These are phyloP conservation scores for Triplophysa bombifrons DNA, from an alignment of 2,797 vertebrate species.

Conservation along the genomic window DNA sequence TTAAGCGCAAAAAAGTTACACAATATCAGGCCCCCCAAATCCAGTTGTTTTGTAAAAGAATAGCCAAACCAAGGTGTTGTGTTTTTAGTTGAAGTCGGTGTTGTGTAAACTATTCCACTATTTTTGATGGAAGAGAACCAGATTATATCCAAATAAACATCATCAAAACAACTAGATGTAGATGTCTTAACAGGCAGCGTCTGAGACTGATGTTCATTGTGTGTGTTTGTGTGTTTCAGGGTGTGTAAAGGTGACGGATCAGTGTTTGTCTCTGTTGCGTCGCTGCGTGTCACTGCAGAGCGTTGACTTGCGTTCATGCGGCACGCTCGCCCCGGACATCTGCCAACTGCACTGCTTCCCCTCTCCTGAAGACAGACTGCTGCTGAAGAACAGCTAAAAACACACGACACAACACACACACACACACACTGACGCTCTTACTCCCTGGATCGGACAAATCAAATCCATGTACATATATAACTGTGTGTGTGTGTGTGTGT, in stretches of 20 bases:
- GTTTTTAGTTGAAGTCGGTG: no score
- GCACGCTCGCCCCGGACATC: constrained; percentile 81
- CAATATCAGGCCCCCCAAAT: no score
- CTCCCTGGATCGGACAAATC: constrained; percentile 58
- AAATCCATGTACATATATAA: constrained; percentile 74
- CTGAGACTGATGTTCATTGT: not conserved
- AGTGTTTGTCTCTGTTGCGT: constrained; percentile 82
- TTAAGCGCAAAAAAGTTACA: no score
- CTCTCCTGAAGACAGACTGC: constrained; percentile 81
- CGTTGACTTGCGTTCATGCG: constrained; percentile 86
- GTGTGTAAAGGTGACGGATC: constrained; percentile 87
- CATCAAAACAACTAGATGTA: no score
- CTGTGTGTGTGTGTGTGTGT: constrained; percentile 63
- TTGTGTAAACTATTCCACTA: no score
- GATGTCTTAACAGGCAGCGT: no score
- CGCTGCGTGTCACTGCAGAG: constrained; percentile 84
- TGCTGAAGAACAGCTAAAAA: constrained; percentile 88
- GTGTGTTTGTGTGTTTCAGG: constrained; percentile 67
- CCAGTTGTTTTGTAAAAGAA: no score
- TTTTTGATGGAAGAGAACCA: no score
- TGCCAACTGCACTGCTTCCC: constrained; percentile 84
- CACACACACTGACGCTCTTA: constrained; percentile 17
- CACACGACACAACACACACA: constrained; percentile 14
- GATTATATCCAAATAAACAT: no score
- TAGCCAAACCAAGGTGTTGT: no score